Base-by-base conservation (phyloP, 2,113 vertebrate species). In the Misgurnus anguillicaudatus region DNA sequence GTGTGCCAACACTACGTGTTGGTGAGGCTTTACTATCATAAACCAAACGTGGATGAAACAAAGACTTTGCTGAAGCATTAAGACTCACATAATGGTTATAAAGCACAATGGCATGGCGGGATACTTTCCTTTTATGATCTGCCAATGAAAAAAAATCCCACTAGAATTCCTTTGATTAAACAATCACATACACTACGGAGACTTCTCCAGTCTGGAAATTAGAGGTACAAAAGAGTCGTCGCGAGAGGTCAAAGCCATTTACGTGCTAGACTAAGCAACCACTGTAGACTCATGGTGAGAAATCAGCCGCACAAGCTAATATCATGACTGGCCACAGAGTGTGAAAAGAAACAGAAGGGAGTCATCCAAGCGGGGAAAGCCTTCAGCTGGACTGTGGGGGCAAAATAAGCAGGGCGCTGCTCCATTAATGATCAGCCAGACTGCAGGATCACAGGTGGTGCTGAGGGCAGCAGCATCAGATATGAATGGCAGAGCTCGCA, bases 271-370 rank as follows among this genome's bases (percentile, higher is more conserved):
- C 77, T 61, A 58, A 63, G 77, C 77, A 62, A 70, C 42, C 77
- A 70, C 65, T 13, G 31, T 57, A 51, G 65, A 78, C 42, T 31
- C 38, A 24, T 24, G 3, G 66, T 53, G 42, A 62, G 66, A 41
- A 71, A 63, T 70, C 66, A 71, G 24, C 42, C 10, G n/a, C 57
- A 79, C 79, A 81, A 70, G 65, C 64, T 75, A 69, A 67, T 68
- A 62, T 70, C 57, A 62, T 71, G 61, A 70, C 24, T 62, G 77
- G 41, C 63, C 14, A 47, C 9, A 9, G 14, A 48, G 57, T 19
- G 42, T 75, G 72, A 21, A 80, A 41, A 68, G 24, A 80, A 75
- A 60, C 79, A 76, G 42, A 67, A 76, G 57, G 51, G 24, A 69
- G 62, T 3, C 24, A 39, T 67, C 51, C 71, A 80, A 64, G 51